Percentiles rank a stretch among this genome's conserved stretches.
These are phyloP conservation scores for Scylla paramamosain DNA, from an alignment of 1,140 invertebrate genomes.

Conservation along the genomic window DNA sequence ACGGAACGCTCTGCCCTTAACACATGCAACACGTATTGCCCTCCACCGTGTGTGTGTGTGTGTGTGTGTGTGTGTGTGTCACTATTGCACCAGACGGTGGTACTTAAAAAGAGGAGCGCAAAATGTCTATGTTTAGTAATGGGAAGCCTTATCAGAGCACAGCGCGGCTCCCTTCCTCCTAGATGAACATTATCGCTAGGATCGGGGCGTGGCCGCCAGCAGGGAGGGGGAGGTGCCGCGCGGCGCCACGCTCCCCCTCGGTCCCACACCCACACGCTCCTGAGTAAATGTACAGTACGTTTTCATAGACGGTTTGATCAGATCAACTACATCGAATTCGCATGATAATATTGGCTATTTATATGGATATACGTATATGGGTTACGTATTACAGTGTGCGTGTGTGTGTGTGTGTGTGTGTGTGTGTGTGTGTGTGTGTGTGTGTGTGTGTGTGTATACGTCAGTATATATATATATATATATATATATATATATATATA, in stretches of 20 bases:
- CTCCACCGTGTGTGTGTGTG: not conserved
- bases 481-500: constrained; percentile 62
- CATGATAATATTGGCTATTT: too few species aligned
- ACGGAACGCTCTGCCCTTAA: not conserved
- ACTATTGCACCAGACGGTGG: not conserved
- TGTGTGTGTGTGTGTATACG: constrained; percentile 37
- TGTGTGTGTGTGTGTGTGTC: constrained; percentile 22
- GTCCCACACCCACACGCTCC: not conserved
- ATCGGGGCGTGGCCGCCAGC: not conserved
- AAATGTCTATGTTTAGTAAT: not conserved
- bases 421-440: constrained; percentile 31
- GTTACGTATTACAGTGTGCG: constrained; percentile 37
- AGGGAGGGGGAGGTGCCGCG: not conserved
- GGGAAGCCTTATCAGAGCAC: not conserved
- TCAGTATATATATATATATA: constrained; percentile 57
- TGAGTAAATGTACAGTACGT: not conserved
- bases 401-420: constrained; percentile 17
- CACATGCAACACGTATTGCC: not conserved
- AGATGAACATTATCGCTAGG: not conserved
- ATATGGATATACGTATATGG: too few species aligned
- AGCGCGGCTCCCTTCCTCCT: not conserved
- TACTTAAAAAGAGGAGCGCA: not conserved
- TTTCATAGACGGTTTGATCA: constrained; percentile 22
- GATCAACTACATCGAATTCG: too few species aligned
- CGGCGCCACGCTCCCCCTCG: not conserved